Base-by-base conservation (phyloP, 2,113 vertebrate species). In the Brachypteracias leptosomus region DNA sequence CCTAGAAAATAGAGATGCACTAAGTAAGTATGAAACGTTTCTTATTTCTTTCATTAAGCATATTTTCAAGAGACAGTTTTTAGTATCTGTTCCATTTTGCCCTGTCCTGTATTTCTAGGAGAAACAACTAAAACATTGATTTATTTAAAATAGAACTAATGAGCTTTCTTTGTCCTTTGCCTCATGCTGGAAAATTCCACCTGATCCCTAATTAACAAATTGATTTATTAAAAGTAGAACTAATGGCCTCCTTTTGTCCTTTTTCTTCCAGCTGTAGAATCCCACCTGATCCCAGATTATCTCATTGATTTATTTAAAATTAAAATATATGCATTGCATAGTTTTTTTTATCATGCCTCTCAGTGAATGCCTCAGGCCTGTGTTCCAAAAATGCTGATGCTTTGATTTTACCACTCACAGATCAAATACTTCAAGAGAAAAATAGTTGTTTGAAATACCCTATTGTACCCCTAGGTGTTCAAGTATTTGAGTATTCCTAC, bases 171-270 rank as follows among this genome's bases (percentile, higher is more conserved):
- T 96, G 87, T 95, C 36, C 54, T 93, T 73, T 90, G 8, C n/a
- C 35, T 91, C 31, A 25, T 25, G 46, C 36, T 88, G 75, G 52
- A 86, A 92, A 93, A 96, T 77, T 46, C 94, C 95, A 97, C 88
- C 93, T 96, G 95, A 90, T 96, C 84, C 94, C 91, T 78, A 90
- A 94, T 96, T 96, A 96, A 67, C 77, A 78, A 93, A 95, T 47
- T 88, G 85, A 97, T 96, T 95, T 78, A 70, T 96, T 93, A 85
- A 68, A 93, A 85, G 20, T 54, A n/a, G 65, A 91, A 81, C 62
- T 90, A 80, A 97, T 95, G 33, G 62, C 21, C 14, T 93, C 42
- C 35, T 36, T 95, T 95, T 97, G 90, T 95, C 57, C 62, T 91
- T 51, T 82, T 42, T 16, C 62, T 81, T 71, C 59, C 54, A 81